Conservation (phyloP, 1,140 invertebrate genomes). For the Rhyacophila brunnea region DNA sequence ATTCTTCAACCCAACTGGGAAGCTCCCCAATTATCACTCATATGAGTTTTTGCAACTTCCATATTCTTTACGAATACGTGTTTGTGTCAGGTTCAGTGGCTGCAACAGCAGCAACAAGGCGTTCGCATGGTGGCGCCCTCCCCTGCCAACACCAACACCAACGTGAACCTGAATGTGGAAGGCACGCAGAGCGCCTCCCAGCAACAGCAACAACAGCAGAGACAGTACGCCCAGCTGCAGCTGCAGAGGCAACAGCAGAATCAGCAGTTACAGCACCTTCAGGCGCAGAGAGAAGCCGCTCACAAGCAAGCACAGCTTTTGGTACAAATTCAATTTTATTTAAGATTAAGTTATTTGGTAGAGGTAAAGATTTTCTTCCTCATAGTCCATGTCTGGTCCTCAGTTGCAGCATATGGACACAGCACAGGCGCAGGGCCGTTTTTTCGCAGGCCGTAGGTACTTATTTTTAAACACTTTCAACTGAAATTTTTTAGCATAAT, state of each 20-base stretch:
- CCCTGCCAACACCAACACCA: conserved; percentile 38
- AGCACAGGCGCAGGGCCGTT: too few relatives aligned
- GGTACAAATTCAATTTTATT: too few relatives aligned
- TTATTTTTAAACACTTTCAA: too few relatives aligned
- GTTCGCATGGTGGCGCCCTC: conserved; percentile 13
- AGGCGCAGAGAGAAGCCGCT: conserved; percentile 55
- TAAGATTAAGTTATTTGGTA: too few relatives aligned
- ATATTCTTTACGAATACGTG: too few relatives aligned
- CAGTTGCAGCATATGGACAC: too few relatives aligned
- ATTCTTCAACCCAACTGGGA: neutral
- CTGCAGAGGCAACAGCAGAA: conserved; percentile 57
- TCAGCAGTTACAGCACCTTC: conserved; percentile 55
- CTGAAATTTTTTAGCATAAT: too few relatives aligned
- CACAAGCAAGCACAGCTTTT: conserved; percentile 54
- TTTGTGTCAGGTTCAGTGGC: conserved; percentile 57
- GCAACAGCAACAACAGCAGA: conserved; percentile 37
- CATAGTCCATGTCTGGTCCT: too few relatives aligned
- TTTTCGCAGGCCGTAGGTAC: too few relatives aligned
- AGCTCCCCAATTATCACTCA: too few relatives aligned
- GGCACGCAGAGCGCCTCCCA: conserved; percentile 47
- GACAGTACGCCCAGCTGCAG: conserved; percentile 49
- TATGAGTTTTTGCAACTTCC: too few relatives aligned
- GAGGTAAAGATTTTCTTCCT: too few relatives aligned
- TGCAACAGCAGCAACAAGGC: conserved; percentile 57
- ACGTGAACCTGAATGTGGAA: conserved; percentile 37